Evolutionary conservation across 2,113 vertebrate genomes (phyloP), one percentile per base, ranked within the genome.

Genomic region (Progne subis): DNA sequence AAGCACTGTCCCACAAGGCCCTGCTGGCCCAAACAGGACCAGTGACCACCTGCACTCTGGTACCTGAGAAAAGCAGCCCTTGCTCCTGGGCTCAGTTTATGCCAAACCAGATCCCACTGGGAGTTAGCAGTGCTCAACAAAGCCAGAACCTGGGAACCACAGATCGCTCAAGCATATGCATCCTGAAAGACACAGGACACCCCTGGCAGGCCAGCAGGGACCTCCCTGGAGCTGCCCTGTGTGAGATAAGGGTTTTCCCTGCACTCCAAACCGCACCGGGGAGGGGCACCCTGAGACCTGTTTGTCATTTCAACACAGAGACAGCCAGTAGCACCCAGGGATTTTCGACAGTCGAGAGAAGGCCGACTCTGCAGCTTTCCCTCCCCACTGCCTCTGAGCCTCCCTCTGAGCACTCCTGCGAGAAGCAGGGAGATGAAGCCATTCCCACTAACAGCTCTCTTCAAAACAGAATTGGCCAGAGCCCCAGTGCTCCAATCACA

Each of bases 371-470:
- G 93, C 82, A 94, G 72, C 70, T 46, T 56, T 63, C 46, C 44
- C 50, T 64, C 44, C 50, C 43, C 15, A 11, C 32, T 52, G 78
- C 71, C 55, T 47, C 72, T 50, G 59, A 83, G 34, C 49, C 20
- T 41, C 11, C 32, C 29, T 86, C 94, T 71, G 34, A 55, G 23
- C 9, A 39, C 46, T 49, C 88, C 89, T 34, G 78, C 6, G 8
- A 88, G 81, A 96, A 95, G 61, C 70, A 39, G 68, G 59, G 44
- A 85, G 34, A 71, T 71, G 85, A 69, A 85, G 74, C 67, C 56
- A 93, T 79, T 87, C 90, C 72, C 85, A 65, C 81, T 88, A 21
- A 53, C n/a, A 82, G 53, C n/a, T 75, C 53, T 53, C 46, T 44
- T 15, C 5, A 4, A 56, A 80, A 70, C 44, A 50, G 86, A 64